Conservation (phyloP, 2,113 vertebrate species). For the Madoqua kirkii region DNA sequence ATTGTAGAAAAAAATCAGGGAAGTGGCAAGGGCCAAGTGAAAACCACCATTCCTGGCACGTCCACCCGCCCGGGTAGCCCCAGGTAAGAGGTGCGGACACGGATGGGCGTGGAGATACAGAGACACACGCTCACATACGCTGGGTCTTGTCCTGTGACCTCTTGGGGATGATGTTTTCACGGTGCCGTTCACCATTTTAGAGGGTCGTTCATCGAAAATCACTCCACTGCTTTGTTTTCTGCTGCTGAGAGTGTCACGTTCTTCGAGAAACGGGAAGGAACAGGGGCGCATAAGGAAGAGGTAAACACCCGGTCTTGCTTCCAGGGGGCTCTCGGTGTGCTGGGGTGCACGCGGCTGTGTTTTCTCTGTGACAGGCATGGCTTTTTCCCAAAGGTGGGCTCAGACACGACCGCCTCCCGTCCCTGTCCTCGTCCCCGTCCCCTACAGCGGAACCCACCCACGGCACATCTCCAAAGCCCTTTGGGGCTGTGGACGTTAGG, state of each 20-base stretch:
- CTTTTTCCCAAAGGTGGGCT: neutral
- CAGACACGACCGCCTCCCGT: neutral
- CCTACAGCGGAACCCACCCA: fast-evolving
- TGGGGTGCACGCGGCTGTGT: neutral
- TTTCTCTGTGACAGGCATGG: neutral
- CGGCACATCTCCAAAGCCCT: neutral
- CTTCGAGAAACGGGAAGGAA: neutral
- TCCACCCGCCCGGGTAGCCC: neutral
- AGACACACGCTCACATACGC: fast-evolving
- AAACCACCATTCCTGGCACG: neutral
- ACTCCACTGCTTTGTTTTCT: neutral
- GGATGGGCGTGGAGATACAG: fast-evolving
- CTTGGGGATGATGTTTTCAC: neutral
- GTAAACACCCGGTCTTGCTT: neutral
- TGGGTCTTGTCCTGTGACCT: neutral
- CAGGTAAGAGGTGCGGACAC: neutral
- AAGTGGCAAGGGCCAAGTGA: neutral
- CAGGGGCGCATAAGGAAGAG: neutral
- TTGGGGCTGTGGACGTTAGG: neutral
- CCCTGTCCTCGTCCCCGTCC: neutral
- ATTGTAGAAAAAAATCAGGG: neutral
- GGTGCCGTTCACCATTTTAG: neutral
- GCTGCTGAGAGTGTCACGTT: neutral
- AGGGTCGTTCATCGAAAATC: neutral
- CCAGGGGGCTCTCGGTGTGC: neutral